Conservation (phyloP, 2,797 vertebrate genomes). For the Anabacerthia variegaticeps region DNA sequence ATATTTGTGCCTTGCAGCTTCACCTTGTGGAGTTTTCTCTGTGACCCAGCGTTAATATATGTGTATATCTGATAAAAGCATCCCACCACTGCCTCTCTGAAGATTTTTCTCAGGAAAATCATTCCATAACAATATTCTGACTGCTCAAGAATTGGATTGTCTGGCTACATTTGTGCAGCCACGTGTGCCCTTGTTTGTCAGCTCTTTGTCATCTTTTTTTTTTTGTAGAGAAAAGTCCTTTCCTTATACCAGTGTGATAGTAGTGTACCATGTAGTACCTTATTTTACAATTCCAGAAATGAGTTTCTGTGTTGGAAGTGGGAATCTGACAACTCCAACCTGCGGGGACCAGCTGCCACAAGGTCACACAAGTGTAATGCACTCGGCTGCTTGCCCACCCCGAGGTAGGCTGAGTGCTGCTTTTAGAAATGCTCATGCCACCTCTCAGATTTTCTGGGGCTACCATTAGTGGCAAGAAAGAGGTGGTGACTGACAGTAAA, state of each 20-base stretch:
- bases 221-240: not conserved
- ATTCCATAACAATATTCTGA: not conserved
- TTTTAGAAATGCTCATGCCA: not conserved
- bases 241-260: not conserved
- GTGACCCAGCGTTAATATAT: not conserved
- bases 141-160: not conserved
- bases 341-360: not conserved
- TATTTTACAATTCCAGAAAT: conserved; percentile 9
- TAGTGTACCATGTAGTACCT: not conserved
- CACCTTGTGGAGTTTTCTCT: not conserved
- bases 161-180: not conserved
- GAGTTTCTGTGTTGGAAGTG: not conserved
- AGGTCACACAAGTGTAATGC: not conserved
- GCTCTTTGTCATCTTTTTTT: not conserved
- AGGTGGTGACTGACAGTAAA: conserved; percentile 11
- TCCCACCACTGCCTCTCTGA: not conserved
- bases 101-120: conserved; percentile 20
- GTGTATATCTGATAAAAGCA: not conserved
- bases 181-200: conserved; percentile 1
- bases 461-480: not conserved
- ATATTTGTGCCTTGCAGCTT: not conserved
- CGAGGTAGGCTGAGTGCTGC: not conserved
- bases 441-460: not conserved
- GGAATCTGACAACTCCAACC: not conserved
- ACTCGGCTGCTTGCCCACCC: not conserved